Evolutionary conservation across 2,888 invertebrate species (phyloP), one percentile per base, ranked within the genome.

Genomic region (Tillus elongatus): DNA sequence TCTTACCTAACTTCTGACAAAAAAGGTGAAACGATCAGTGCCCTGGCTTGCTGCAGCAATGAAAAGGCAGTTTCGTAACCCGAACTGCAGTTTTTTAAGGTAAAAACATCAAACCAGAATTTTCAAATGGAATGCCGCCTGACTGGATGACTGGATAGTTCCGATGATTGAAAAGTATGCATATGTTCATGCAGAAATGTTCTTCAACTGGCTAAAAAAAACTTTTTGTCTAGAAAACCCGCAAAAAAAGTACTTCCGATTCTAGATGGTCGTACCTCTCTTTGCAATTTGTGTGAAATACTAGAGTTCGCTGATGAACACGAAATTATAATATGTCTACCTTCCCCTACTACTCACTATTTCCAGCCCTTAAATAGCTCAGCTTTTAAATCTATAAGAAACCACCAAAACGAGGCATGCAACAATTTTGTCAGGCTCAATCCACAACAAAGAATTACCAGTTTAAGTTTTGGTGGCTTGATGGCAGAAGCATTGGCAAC

Each of bases 31-130:
- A 61, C 55, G 2, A 47, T 56, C 11, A 49, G 56, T 2, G 37
- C 61, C 2, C 50, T 60, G 13, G 52, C 50, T 3, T 60, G 61
- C 36, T 58, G 55, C 38, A 61, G 55, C 45, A 59, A 53, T 8
- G 51, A n/a, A n/a, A 51, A 41, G 57, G 58, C 10, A 34, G 12
- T 11, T 54, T 54, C 42, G 30, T 44, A 6, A 40, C 44, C 6
- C 43, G 44, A 2, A 12, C 12, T 35, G 15, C 29, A 44, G 44
- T 13, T 36, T 46, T 9, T 45, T 45, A 33, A 38, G 38, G 42
- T n/a, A n/a, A n/a, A n/a, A 46, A 43, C 11, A 37, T 39, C 41
- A 45, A 50, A 30, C 24, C 11, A 4, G 43, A 49, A 26, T 43
- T 14, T 28, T n/a, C n/a, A n/a, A 46, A 48, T 39, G 36, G 41